phyloP scores from a whole-genome alignment of 2,113 vertebrate species.

The Taxidea taxus region DNA sequence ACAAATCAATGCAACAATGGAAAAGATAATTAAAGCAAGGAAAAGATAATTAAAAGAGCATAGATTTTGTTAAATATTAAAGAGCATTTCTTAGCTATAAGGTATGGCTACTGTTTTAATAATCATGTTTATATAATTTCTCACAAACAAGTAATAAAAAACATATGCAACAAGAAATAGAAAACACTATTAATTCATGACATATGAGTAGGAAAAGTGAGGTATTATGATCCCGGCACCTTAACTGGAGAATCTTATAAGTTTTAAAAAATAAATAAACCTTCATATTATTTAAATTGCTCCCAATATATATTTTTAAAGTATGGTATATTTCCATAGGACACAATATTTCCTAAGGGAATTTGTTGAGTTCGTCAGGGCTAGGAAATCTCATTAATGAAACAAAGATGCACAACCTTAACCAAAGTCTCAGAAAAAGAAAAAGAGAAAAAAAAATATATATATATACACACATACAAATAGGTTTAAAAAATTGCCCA shows the following conservation, averaged over 20 bases:
- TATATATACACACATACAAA: background rate
- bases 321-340: background rate
- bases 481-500: background rate
- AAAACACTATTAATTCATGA: slow-evolving; percentile 29
- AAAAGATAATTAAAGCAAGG: background rate
- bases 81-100: background rate
- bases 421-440: slow-evolving; percentile 27
- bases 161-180: background rate
- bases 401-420: background rate
- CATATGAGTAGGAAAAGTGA: background rate
- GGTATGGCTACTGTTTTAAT: background rate
- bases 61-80: background rate
- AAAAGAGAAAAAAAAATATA: background rate
- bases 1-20: background rate
- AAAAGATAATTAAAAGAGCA: background rate
- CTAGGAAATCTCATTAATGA: background rate
- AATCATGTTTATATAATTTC: background rate
- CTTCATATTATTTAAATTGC: background rate
- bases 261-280: slow-evolving; percentile 19
- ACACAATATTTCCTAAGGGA: slow-evolving; percentile 21
- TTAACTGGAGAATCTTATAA: slow-evolving; percentile 42
- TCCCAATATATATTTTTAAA: background rate
- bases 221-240: background rate
- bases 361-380: background rate
- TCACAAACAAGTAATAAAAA: slow-evolving; percentile 25